Percentiles rank a stretch among this genome's conserved stretches.
Conservation (phyloP, 2,888 invertebrate genomes). For the Microplitis manilae region DNA sequence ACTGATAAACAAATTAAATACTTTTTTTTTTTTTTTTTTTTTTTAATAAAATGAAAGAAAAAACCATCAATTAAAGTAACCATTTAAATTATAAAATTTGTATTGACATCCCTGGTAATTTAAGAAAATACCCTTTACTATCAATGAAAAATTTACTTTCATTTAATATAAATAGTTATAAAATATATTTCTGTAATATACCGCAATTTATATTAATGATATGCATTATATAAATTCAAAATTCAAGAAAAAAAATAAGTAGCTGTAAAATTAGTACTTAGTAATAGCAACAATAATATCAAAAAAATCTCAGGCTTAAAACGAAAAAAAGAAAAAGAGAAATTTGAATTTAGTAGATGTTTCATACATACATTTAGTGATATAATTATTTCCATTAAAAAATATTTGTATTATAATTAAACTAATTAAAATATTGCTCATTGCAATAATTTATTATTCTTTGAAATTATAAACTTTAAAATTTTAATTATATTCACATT, state of each 20-base stretch:
- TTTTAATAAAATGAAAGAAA: slow-evolving; percentile 6
- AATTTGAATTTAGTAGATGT: not conserved
- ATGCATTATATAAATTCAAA: not conserved
- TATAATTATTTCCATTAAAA: not conserved
- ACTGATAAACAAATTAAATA: slow-evolving; percentile 1
- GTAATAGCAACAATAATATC: slow-evolving; percentile 25
- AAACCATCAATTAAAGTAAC: slow-evolving; percentile 4
- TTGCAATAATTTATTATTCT: not conserved
- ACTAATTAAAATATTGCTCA: not conserved
- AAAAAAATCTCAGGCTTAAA: slow-evolving; percentile 37
- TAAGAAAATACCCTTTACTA: slow-evolving; percentile 2
- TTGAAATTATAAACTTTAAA: not conserved
- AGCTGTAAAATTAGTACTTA: slow-evolving; percentile 17
- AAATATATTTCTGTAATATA: slow-evolving; percentile 5
- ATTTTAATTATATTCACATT: not conserved
- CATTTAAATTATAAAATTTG: slow-evolving; percentile 17
- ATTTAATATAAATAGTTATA: not conserved
- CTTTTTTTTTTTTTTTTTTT: slow-evolving; percentile 16
- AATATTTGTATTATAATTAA: not conserved
- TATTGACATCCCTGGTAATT: slow-evolving; percentile 4
- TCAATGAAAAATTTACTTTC: not conserved
- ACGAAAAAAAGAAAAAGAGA: too few species aligned
- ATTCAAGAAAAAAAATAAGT: slow-evolving; percentile 6
- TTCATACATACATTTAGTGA: not conserved
- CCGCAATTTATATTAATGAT: not conserved